Base-by-base conservation (phyloP, 2,888 invertebrate genomes). In the Aleiodes leptofemur region DNA sequence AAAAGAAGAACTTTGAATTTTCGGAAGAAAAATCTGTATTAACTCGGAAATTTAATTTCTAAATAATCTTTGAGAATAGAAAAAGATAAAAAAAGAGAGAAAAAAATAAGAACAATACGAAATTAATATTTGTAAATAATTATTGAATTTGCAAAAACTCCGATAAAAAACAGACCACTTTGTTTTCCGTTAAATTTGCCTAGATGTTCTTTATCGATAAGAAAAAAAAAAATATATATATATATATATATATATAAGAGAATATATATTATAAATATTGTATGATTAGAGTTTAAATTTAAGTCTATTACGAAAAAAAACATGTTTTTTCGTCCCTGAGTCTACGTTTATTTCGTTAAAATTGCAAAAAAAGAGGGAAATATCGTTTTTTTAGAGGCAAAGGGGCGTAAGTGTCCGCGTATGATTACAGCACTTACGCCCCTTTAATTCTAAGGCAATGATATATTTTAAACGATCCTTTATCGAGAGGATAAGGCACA, bases 251-350 rank as follows among this genome's bases (percentile, higher is more conserved):
- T 51, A 29, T 23, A 29, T 68, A 34, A 68, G 50, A 68, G 68
- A 68, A 53, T 68, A 34, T 34, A 69, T 69, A 69, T 72, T 61
- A 70, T 71, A 59, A 59, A 71, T 71, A 48, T 57, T 51, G 61
- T 61, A 72, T 64, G 48, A 38, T 61, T 72, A 72, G 64, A 61
- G 31, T 34, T 23, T 72, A 72, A 61, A 53, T 14, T 53, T 51
- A 71, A 57, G 59, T 48, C 57, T 50, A 59, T 71, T 57, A 59
- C 14, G 43, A 38, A 38, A 56, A 59, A 48, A 59, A 23, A 71
- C 23, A 29, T 71, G 57, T 71, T 57, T 72, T 72, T 61, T 68
- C 50, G 53, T 68, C 31, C 34, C 23, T 31, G 51, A 51, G 4
- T 53, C 59, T 59, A 50, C 53, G 51, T 68, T 68, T 13, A 50